Percentiles rank a stretch among this genome's conserved stretches.
These are phyloP conservation scores for Timema cristinae DNA, from an alignment of 2,888 invertebrate genomes.

Conservation along the genomic window DNA sequence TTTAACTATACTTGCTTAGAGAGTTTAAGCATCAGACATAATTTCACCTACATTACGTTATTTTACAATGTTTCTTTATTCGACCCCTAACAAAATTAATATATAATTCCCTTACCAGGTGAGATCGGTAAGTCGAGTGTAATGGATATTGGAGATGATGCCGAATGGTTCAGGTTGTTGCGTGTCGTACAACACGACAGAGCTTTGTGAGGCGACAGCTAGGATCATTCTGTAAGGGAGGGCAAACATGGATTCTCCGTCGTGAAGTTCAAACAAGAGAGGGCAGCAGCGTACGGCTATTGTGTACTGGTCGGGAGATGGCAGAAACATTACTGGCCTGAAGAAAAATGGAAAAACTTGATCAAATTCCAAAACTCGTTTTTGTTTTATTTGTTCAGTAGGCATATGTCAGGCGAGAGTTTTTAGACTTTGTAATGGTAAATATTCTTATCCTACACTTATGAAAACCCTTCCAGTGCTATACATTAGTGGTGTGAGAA, in stretches of 20 bases:
- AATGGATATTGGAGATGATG: conserved; percentile 78
- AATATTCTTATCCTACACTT: no score
- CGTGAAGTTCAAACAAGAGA: conserved; percentile 58
- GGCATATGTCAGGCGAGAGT: no score
- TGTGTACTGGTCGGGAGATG: conserved; percentile 75
- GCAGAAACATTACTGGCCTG: conserved; percentile 75
- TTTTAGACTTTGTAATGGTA: no score
- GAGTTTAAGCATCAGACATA: no score
- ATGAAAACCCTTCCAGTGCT: no score
- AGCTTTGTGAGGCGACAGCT: conserved; percentile 85
- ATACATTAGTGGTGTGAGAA: no score
- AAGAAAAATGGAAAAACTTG: conserved; percentile 32
- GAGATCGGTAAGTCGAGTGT: conserved; percentile 83
- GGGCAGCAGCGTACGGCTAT: conserved; percentile 83
- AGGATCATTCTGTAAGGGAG: conserved; percentile 80
- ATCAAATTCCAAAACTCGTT: no score
- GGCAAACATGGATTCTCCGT: conserved; percentile 54
- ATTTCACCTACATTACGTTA: no score
- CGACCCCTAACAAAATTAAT: no score
- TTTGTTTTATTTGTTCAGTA: no score
- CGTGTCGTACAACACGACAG: conserved; percentile 83
- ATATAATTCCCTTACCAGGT: conserved; percentile 57
- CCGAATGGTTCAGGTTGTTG: conserved; percentile 79
- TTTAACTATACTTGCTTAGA: no score
- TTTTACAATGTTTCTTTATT: no score